These are phyloP conservation scores for Drosophila cracens DNA, from an alignment of 2,888 invertebrate genomes.

Conservation along the genomic window DNA sequence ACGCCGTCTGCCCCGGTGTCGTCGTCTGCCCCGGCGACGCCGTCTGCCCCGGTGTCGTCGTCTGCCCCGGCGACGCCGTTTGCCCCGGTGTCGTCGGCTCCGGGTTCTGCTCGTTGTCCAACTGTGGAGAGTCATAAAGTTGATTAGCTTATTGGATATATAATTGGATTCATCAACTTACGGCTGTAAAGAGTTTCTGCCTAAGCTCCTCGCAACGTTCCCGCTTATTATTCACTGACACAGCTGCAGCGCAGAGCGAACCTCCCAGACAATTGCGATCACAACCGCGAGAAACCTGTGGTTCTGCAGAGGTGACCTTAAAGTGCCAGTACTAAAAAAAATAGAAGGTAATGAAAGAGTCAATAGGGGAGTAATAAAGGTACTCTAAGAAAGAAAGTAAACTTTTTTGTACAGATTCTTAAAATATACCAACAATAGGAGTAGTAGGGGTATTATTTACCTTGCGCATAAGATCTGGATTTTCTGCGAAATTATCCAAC, in stretches of 20 bases:
- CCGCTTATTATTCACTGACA: slow-evolving; percentile 71
- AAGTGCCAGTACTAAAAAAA: slow-evolving; percentile 68
- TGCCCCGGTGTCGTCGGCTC: too few species aligned
- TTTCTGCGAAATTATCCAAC: slow-evolving; percentile 86
- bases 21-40: too few species aligned
- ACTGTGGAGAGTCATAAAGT: slow-evolving; percentile 27
- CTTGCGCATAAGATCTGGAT: slow-evolving; percentile 72
- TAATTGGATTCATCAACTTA: slow-evolving; percentile 51
- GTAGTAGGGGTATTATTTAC: slow-evolving; percentile 33
- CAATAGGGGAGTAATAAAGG: neutral
- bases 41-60: too few species aligned
- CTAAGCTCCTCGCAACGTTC: slow-evolving; percentile 72
- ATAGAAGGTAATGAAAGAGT: neutral
- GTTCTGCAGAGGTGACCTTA: slow-evolving; percentile 75
- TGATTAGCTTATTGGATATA: neutral
- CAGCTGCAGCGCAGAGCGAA: slow-evolving; percentile 75
- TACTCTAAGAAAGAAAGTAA: neutral
- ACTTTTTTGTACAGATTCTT: neutral
- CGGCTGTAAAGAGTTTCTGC: slow-evolving; percentile 60
- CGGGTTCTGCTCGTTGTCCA: slow-evolving; percentile 49
- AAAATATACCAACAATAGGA: neutral
- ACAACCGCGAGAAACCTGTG: slow-evolving; percentile 73
- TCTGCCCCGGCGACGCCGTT: too few species aligned
- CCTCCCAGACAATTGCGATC: slow-evolving; percentile 69
- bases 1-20: too few species aligned